Evolutionary conservation across 2,888 invertebrate genomes (phyloP), one percentile per base, ranked within the genome.

Genomic region (Limnephilus marmoratus): DNA sequence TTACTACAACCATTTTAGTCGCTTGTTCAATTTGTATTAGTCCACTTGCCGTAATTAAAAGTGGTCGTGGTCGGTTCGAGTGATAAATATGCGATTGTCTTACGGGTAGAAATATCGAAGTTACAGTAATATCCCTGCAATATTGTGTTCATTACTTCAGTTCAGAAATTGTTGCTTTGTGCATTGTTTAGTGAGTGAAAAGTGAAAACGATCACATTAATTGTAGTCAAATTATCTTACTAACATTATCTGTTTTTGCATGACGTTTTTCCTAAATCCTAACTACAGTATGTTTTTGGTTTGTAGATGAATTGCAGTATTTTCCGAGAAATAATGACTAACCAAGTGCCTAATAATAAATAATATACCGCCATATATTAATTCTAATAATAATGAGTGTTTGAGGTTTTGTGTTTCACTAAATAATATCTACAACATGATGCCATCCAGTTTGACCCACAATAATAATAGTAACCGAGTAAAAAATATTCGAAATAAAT

Each of bases 401-500:
- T 82, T 82, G 82, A 34, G 29, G 29, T 82, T 82, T 82, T 82
- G 82, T 82, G 82, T 18, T 68, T 68, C 68, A 68, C 68, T 68
- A 68, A 68, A 82, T 31, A 68, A 68, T 68, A 45, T 15, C 87
- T 9, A 34, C 34, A 92, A 92, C 90, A 92, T 92, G 92, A 85
- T 92, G 85, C 90, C 90, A 85, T 91, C 91, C 13, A 83, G 81
- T 81, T 85, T 31, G 4, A 82, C 83, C 11, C n/a, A 83, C 12
- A 94, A 93, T 85, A 91, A 85, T 9, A 96, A 96, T 85, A 91
- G 88, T 4, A 96, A 96, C 94, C 96, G 97, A 95, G 97, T 97
- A 85, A 97, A 97, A 95, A 96, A 96, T 90, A 97, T 97, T 93
- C 97, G 97, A 94, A 97, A 96, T 95, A 97, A 96, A 95, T 97